Percentiles rank a stretch among this genome's conserved stretches.
These are phyloP conservation scores for Saccostrea echinata DNA, from an alignment of 1,140 invertebrate genomes.

Conservation along the genomic window DNA sequence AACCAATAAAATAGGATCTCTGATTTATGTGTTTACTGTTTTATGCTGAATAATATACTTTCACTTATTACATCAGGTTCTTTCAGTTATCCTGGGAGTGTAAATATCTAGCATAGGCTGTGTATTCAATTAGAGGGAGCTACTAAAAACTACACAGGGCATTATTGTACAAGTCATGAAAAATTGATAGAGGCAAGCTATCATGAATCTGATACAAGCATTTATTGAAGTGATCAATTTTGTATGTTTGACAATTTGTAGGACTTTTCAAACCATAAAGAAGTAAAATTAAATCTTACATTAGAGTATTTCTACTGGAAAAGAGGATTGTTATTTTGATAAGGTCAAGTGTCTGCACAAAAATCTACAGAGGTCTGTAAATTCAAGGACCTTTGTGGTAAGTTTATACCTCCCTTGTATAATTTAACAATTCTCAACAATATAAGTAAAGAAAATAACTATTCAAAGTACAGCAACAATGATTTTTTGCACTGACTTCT, in stretches of 20 bases:
- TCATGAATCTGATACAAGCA: background rate
- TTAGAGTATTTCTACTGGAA: background rate
- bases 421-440: too few species aligned
- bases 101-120: background rate
- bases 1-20: background rate
- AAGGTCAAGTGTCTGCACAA: too few species aligned
- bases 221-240: slow-evolving; percentile 2
- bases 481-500: too few species aligned
- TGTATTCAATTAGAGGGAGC: slow-evolving; percentile 22
- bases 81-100: slow-evolving; percentile 1
- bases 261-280: background rate
- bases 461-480: too few species aligned
- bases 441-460: too few species aligned
- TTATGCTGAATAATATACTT: background rate
- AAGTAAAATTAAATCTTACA: background rate
- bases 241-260: background rate
- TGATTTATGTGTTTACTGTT: background rate
- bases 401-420: too few species aligned
- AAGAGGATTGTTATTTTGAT: background rate
- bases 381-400: too few species aligned
- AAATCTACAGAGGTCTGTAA: too few species aligned
- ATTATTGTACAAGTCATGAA: slow-evolving; percentile 22
- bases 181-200: slow-evolving; percentile 7
- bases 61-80: slow-evolving; percentile 3
- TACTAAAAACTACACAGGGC: slow-evolving; percentile 19